Conservation (phyloP, 2,888 invertebrate genomes). For the Bedellia somnulentella region DNA sequence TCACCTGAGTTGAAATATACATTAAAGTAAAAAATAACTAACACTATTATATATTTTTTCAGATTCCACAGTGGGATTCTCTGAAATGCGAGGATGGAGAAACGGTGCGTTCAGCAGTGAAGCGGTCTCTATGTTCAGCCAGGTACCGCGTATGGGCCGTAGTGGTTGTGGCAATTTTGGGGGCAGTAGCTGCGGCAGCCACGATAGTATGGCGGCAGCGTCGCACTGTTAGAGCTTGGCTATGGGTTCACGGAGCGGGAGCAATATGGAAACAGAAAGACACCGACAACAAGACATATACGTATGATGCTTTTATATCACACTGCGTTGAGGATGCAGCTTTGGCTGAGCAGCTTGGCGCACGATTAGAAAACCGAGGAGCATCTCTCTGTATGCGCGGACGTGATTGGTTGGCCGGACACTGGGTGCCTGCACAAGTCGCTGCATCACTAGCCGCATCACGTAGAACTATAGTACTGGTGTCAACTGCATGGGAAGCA, state of each 20-base stretch:
- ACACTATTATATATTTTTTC: too few species aligned
- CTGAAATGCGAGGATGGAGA: too few species aligned
- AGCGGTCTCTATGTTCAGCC: too few species aligned
- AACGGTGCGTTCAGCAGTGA: too few species aligned
- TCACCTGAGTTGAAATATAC: too few species aligned
- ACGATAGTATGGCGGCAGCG: slow-evolving; percentile 4
- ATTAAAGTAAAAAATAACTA: too few species aligned
- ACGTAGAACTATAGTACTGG: slow-evolving; percentile 21
- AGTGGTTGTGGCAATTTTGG: too few species aligned
- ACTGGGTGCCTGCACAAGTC: slow-evolving; percentile 69
- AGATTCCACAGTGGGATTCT: too few species aligned
- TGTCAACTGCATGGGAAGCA: slow-evolving; percentile 5
- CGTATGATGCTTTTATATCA: background rate
- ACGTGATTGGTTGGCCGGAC: slow-evolving; percentile 72
- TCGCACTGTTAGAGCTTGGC: slow-evolving; percentile 5
- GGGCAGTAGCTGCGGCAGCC: slow-evolving; percentile 39
- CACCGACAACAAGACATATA: too few species aligned
- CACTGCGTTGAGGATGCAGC: background rate
- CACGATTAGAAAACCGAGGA: background rate
- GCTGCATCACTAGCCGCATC: slow-evolving; percentile 70
- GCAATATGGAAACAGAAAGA: too few species aligned
- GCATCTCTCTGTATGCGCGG: slow-evolving; percentile 66
- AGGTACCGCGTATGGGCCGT: too few species aligned
- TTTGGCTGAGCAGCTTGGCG: background rate
- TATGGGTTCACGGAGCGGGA: slow-evolving; percentile 2